Evolutionary conservation across 2,797 vertebrate genomes (phyloP).

Genomic region (Okamejei kenojei): DNA sequence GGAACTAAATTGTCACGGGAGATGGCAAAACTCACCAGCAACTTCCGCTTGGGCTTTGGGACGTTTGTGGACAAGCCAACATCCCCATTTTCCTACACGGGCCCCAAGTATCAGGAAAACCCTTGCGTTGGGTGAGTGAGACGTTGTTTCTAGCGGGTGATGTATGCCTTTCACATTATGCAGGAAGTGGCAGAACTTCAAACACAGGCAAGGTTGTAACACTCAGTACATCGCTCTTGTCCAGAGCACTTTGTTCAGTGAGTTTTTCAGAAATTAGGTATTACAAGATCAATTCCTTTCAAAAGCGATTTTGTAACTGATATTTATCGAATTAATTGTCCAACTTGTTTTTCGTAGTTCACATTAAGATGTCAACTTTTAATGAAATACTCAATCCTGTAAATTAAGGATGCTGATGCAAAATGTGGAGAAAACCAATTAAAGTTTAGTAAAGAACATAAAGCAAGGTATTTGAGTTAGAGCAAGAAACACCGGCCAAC

Average conservation of each 20-base stretch:
- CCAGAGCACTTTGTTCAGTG: slow-evolving; percentile 51
- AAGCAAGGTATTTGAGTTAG: background rate
- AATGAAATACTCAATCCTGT: background rate
- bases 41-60: slow-evolving; percentile 91
- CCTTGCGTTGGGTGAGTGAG: slow-evolving; percentile 83
- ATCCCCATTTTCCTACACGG: slow-evolving; percentile 91
- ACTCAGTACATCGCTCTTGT: slow-evolving; percentile 41
- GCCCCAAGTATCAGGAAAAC: slow-evolving; percentile 85
- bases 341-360: background rate
- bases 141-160: background rate
- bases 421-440: background rate
- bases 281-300: too few relatives aligned
- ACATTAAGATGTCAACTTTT: background rate
- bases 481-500: too few relatives aligned
- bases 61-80: slow-evolving; percentile 95
- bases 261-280: slow-evolving; percentile 42
- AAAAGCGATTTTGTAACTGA: background rate
- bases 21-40: slow-evolving; percentile 95
- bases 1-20: slow-evolving; percentile 87
- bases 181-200: background rate
- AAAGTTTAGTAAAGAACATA: background rate
- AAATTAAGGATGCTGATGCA: background rate
- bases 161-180: background rate
- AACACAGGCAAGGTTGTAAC: slow-evolving; percentile 38
- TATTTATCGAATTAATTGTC: background rate